These are phyloP conservation scores for Leucopsar rothschildi DNA, from an alignment of 2,113 vertebrate genomes.

Conservation along the genomic window DNA sequence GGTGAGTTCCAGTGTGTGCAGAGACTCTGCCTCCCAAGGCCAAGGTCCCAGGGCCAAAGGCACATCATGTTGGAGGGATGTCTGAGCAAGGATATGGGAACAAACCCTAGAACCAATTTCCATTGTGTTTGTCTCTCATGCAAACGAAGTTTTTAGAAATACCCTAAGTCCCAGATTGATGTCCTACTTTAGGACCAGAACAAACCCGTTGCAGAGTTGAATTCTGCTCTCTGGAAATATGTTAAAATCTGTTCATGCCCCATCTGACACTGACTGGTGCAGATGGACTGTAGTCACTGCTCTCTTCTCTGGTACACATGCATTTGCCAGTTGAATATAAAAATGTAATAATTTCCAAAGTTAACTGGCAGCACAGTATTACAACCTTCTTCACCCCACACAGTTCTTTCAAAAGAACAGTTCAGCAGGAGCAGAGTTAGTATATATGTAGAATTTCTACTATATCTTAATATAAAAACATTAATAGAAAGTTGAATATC, in stretches of 20 bases:
- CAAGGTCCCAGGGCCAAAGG: not conserved
- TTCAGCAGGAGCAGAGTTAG: not conserved
- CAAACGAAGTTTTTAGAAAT: not conserved
- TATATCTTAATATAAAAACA: not conserved
- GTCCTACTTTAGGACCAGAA: not conserved
- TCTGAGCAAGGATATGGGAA: not conserved
- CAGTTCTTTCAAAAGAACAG: not conserved
- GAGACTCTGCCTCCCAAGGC: not conserved
- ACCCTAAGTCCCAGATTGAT: not conserved
- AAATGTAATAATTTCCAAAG: not conserved
- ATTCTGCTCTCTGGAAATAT: not conserved
- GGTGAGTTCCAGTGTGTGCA: not conserved
- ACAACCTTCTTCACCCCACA: not conserved
- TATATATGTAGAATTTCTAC: not conserved
- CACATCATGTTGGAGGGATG: accelerated
- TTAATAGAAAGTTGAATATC: not conserved
- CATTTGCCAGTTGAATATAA: not conserved
- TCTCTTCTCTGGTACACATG: not conserved
- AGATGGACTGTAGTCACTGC: not conserved
- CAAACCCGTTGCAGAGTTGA: not conserved
- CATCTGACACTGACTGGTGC: not conserved
- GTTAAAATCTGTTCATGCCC: not conserved
- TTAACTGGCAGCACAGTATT: not conserved
- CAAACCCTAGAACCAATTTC: not conserved
- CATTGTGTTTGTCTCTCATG: not conserved